A percentile compares a stretch with the other conserved stretches of the same genome.
Evolutionary conservation across 2,113 vertebrate species (phyloP).

Genomic region (Chlorocebus sabaeus): DNA sequence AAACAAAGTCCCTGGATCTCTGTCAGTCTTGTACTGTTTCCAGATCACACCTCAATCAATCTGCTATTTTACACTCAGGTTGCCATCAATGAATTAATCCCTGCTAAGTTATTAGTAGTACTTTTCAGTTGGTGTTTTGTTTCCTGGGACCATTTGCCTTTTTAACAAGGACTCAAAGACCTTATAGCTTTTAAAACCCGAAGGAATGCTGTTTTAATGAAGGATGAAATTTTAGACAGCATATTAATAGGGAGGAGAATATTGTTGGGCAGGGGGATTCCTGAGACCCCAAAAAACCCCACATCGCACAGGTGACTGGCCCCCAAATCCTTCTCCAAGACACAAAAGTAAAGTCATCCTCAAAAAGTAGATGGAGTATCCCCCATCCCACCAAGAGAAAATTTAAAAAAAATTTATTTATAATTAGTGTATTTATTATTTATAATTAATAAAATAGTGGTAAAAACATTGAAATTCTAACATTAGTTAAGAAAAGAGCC

Average conservation of each 20-base stretch:
- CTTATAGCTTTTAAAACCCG: not conserved
- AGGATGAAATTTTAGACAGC: not conserved
- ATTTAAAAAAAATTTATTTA: no score
- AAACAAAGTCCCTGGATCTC: not conserved
- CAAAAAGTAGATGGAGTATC: not conserved
- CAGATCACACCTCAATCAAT: not conserved
- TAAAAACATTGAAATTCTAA: slow-evolving; percentile 11
- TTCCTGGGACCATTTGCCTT: not conserved
- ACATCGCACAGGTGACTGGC: not conserved
- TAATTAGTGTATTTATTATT: no score
- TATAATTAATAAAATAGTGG: not conserved
- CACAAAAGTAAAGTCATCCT: slow-evolving; percentile 3
- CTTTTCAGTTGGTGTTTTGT: not conserved
- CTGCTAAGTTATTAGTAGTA: no score
- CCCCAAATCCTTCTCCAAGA: not conserved
- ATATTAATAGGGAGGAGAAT: not conserved
- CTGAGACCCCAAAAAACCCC: not conserved
- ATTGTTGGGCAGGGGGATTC: not conserved
- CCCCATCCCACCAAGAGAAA: not conserved
- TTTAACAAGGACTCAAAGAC: slow-evolving; percentile 17
- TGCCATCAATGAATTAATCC: not conserved
- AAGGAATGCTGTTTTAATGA: not conserved
- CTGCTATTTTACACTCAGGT: not conserved
- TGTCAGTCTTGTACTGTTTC: not conserved
- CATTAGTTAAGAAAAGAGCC: not conserved